These are phyloP conservation scores for Brachyptera risi DNA, from an alignment of 2,888 invertebrate species.

Conservation along the genomic window DNA sequence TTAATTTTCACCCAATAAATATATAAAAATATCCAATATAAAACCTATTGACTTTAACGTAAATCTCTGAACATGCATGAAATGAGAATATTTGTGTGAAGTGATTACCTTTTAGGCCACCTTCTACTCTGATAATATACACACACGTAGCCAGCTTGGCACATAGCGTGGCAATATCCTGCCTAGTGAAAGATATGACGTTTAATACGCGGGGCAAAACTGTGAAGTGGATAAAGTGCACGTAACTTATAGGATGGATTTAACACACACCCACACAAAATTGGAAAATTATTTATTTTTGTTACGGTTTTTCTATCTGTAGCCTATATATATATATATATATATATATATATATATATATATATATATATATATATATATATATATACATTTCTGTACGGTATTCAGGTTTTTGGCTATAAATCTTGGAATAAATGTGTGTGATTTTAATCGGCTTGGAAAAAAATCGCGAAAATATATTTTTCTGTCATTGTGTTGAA, in stretches of 20 bases:
- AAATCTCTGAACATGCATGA: background rate
- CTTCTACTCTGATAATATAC: too few relatives aligned
- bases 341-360: background rate
- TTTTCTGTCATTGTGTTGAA: too few relatives aligned
- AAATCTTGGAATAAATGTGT: background rate
- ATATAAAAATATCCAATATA: too few relatives aligned
- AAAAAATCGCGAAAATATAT: background rate
- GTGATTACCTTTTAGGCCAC: background rate
- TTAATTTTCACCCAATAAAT: too few relatives aligned
- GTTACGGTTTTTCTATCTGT: background rate
- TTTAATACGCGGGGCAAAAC: background rate
- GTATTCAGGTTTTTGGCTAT: background rate
- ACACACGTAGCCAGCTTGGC: too few relatives aligned
- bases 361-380: background rate
- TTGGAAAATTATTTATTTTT: background rate
- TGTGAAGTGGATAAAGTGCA: background rate
- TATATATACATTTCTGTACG: background rate
- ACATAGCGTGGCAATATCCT: slow-evolving; percentile 3
- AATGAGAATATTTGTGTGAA: background rate
- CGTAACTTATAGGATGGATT: background rate
- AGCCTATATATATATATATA: background rate
- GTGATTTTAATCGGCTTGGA: background rate
- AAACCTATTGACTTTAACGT: too few relatives aligned
- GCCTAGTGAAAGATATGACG: background rate
- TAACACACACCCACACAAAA: background rate